Conservation (phyloP, 92 coral and sea anemone genomes). For the Zoanthus solanderi region DNA sequence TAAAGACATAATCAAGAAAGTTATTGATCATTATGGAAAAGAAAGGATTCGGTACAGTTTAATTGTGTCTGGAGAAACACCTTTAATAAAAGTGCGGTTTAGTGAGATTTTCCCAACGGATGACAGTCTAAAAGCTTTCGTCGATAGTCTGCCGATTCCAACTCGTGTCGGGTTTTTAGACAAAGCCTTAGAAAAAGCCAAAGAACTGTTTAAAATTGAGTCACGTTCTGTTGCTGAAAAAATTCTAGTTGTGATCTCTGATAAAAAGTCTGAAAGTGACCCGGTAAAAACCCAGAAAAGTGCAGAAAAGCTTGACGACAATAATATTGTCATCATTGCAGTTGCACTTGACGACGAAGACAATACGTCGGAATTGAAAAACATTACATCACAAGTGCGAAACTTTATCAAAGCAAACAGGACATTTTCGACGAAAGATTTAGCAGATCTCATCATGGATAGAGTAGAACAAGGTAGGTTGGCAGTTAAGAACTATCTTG, state of each 20-base stretch:
- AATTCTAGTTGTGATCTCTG: conserved; percentile 79
- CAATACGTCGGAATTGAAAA: conserved; percentile 60
- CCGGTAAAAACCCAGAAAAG: conserved; percentile 54
- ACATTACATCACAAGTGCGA: conserved; percentile 73
- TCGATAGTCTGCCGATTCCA: conserved; percentile 60
- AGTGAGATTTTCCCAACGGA: conserved; percentile 54
- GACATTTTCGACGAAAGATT: conserved; percentile 64
- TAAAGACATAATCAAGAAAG: conserved; percentile 25
- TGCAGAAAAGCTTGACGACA: conserved; percentile 67
- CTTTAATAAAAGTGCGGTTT: conserved; percentile 62
- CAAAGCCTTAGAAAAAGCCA: conserved; percentile 72
- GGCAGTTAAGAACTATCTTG: too few relatives aligned
- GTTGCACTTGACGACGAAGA: conserved; percentile 80
- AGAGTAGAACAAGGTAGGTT: conserved; percentile 71
- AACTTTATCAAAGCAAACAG: conserved; percentile 59
- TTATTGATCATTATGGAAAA: conserved; percentile 41
- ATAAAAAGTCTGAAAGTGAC: conserved; percentile 67
- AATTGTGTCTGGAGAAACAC: conserved; percentile 47
- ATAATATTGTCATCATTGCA: conserved; percentile 76
- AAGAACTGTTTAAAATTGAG: conserved; percentile 55
- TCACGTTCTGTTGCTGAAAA: conserved; percentile 80
- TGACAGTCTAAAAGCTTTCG: conserved; percentile 45
- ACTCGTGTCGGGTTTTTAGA: conserved; percentile 68
- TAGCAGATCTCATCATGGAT: conserved; percentile 63
- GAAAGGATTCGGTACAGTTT: conserved; percentile 51